Evolutionary conservation across 2,888 invertebrate species (phyloP).

Genomic region (Ernsta delagoae): DNA sequence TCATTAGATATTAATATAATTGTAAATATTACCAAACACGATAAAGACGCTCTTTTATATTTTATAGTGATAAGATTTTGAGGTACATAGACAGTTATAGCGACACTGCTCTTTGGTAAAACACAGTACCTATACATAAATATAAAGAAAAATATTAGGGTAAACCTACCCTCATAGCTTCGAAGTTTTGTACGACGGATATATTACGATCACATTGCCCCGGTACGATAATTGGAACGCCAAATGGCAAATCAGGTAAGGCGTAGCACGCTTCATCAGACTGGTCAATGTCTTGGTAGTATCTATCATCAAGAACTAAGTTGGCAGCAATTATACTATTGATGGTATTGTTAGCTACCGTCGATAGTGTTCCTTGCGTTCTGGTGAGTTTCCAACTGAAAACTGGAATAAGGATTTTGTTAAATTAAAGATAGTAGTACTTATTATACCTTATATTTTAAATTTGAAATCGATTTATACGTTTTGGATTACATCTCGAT

Average conservation of each 20-base stretch:
- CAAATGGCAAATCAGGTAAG: background rate
- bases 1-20: no score
- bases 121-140: background rate
- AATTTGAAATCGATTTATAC: no score
- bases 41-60: no score
- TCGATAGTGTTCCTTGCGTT: conserved; percentile 47
- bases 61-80: no score
- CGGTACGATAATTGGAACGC: background rate
- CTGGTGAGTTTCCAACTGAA: conserved; percentile 72
- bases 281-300: conserved; percentile 57
- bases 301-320: conserved; percentile 54
- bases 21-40: no score
- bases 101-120: no score
- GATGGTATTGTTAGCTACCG: conserved; percentile 49
- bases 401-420: conserved; percentile 50
- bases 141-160: background rate
- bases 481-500: no score
- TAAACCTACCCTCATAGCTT: background rate
- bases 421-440: background rate
- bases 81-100: no score
- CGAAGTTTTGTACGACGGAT: background rate
- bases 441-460: no score
- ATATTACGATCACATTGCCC: background rate
- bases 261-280: conserved; percentile 52
- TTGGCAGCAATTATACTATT: conserved; percentile 49